phyloP scores from a whole-genome alignment of 2,113 vertebrate genomes.

The Progne subis region DNA sequence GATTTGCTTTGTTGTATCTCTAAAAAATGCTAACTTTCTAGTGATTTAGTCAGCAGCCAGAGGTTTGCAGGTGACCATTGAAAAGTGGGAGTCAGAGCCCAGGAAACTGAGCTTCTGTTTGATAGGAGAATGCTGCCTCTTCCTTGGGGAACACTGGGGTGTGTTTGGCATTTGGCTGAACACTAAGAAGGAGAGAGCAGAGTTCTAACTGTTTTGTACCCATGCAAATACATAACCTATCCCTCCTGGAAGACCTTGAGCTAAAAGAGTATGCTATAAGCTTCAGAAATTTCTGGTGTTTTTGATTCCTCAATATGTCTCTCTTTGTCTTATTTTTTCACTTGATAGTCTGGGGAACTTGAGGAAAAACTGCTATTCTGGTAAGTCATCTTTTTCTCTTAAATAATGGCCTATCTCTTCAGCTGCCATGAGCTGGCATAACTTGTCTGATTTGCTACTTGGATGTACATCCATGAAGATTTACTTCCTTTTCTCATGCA shows the following conservation, averaged over 20 bases:
- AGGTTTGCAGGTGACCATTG: not conserved
- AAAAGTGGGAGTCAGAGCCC: not conserved
- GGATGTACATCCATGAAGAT: not conserved
- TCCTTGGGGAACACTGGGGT: rapidly evolving
- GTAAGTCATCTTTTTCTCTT: not conserved
- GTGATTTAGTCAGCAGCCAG: not conserved
- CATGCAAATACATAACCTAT: not conserved
- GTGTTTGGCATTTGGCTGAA: not conserved
- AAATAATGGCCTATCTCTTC: not conserved
- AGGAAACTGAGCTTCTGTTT: not conserved
- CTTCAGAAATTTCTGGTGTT: not conserved
- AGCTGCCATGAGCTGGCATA: not conserved
- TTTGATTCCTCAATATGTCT: not conserved
- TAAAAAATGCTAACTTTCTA: not conserved
- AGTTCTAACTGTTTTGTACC: not conserved
- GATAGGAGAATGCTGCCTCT: not conserved
- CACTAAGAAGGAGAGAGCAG: not conserved
- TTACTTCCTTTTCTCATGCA: not conserved
- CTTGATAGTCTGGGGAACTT: not conserved
- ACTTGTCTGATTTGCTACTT: not conserved
- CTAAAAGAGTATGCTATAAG: not conserved
- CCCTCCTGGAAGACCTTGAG: not conserved
- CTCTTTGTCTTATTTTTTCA: not conserved
- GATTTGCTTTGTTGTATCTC: not conserved
- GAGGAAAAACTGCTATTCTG: not conserved